These are phyloP conservation scores for Microcebus jonahi DNA, from an alignment of 2,113 vertebrate genomes.

Conservation along the genomic window DNA sequence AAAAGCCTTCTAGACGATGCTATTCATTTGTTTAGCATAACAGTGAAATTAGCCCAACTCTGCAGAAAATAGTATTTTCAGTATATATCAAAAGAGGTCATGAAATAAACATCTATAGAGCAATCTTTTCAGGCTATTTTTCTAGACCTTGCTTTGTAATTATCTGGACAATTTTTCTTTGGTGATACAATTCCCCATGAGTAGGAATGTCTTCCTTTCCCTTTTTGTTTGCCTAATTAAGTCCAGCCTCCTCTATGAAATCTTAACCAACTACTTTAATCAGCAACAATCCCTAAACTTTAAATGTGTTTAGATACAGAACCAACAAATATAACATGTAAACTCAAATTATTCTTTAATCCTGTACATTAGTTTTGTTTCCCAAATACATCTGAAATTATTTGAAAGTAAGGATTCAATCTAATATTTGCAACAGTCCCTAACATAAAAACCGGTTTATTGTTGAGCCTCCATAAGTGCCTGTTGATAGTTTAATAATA, in stretches of 20 bases:
- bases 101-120: neutral
- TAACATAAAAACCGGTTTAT: neutral
- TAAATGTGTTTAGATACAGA: neutral
- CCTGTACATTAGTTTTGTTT: neutral
- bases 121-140: neutral
- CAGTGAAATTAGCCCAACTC: neutral
- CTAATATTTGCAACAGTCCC: neutral
- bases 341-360: neutral
- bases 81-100: neutral
- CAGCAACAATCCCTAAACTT: neutral
- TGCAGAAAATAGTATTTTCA: neutral
- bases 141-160: neutral
- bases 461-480: neutral
- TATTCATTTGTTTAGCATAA: constrained; percentile 22
- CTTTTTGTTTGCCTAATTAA: neutral
- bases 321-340: neutral
- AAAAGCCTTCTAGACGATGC: neutral
- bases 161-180: neutral
- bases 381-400: neutral
- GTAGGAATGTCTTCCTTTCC: neutral
- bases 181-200: neutral
- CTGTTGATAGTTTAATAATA: neutral
- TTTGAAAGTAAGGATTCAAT: neutral
- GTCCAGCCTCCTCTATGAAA: neutral
- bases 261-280: neutral